Evolutionary conservation across 1,140 invertebrate species (phyloP), one percentile per base, ranked within the genome.

Genomic region (Lucilia sericata): DNA sequence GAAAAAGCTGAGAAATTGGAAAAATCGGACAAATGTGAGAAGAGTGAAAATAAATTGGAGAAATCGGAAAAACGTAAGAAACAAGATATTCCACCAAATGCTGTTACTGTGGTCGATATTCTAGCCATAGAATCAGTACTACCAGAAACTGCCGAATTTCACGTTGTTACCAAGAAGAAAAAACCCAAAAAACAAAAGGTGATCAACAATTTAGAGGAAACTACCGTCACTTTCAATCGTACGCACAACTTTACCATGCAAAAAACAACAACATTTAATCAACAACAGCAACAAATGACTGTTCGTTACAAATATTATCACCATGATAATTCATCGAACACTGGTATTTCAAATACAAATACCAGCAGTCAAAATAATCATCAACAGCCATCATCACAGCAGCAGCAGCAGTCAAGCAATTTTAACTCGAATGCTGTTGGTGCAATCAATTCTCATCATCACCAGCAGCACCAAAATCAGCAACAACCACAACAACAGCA

Each of bases 81-180:
- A n/a, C 65, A 34, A 30, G 84, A 85, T 12, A 85, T n/a, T n/a
- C 83, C 49, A 36, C 74, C 30, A 74, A 83, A 83, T 30, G 60
- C 83, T 47, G 75, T 83, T 60, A 74, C 82, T 21, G 76, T 70
- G n/a, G 78, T 83, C 47, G 82, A 85, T 81, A 76, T 85, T 55
- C 21, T 84, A 42, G 76, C 82, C 19, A 85, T 85, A 82, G 83
- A 85, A 81, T 70, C 89, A 12, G 86, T 89, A 74, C 85, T 89
- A 19, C 86, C 90, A n/a, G 92, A 93, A 86, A 91, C 91, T 10
- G 91, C 92, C 0, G 94, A 95, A 75, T 95, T 95, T 87, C 92
- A 94, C 86, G 93, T 95, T 42, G 94, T 95, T 17, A 94, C 94
- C 2, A 95, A 95, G 85, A 94, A 95, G 88, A 94, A 94, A 87